A percentile compares a stretch with the other conserved stretches of the same genome.
Conservation (phyloP, 1,140 invertebrate genomes). For the Pseudachorutes palmiensis region DNA sequence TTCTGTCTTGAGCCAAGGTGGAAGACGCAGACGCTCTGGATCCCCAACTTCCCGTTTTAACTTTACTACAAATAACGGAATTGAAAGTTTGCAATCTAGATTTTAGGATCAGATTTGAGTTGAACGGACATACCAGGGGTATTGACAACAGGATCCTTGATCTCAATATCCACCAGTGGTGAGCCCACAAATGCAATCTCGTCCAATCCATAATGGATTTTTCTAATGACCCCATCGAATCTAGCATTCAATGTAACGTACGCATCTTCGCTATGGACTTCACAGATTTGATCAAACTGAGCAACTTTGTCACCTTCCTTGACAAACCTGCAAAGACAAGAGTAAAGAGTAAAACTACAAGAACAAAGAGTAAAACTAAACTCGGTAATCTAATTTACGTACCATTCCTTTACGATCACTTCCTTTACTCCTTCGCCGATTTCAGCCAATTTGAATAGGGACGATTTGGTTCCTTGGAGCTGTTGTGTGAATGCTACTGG, state of each 20-base stretch:
- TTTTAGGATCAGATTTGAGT: constrained; percentile 2
- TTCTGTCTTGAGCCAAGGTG: constrained; percentile 93
- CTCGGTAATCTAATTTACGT: constrained; percentile 39
- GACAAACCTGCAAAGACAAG: constrained; percentile 63
- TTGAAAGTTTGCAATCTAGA: neutral
- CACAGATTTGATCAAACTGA: constrained; percentile 97
- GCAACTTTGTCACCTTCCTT: constrained; percentile 86
- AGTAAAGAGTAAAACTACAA: neutral
- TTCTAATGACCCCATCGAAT: constrained; percentile 81
- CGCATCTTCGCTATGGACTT: constrained; percentile 99
- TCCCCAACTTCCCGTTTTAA: constrained; percentile 77
- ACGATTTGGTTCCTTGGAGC: constrained; percentile 42
- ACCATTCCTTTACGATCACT: constrained; percentile 97
- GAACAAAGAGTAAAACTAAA: constrained; percentile 3
- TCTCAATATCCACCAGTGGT: neutral
- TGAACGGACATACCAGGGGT: neutral
- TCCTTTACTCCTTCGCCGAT: constrained; percentile 98
- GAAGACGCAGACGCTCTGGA: constrained; percentile 69
- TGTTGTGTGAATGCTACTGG: neutral
- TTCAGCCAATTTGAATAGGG: constrained; percentile 84
- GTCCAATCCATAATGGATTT: constrained; percentile 77
- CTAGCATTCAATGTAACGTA: constrained; percentile 96
- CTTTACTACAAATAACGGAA: constrained; percentile 47
- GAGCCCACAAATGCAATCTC: constrained; percentile 48
- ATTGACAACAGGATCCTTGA: neutral